A percentile compares a stretch with the other conserved stretches of the same genome.
phyloP scores from a whole-genome alignment of 2,888 invertebrate genomes.

The Aplocera efformata region DNA sequence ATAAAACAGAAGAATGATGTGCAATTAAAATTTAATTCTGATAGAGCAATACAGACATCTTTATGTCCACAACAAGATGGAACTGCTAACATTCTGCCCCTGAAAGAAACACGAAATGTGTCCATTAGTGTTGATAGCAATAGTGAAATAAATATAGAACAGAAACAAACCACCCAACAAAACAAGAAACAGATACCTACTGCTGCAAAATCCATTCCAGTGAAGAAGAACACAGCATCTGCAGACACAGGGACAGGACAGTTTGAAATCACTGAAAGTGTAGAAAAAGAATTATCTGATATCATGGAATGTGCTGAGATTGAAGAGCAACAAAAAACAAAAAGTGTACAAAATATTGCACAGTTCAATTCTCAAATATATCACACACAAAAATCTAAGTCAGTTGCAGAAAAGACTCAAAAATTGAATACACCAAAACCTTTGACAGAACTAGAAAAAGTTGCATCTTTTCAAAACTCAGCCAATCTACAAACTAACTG shows the following conservation, averaged over 20 bases:
- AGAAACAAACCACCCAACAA: constrained; percentile 21
- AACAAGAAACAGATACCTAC: constrained; percentile 6
- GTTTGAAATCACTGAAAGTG: constrained; percentile 65
- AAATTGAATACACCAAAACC: background rate
- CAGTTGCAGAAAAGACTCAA: constrained; percentile 6
- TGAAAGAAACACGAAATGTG: constrained; percentile 32
- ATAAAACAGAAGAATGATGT: constrained; percentile 62
- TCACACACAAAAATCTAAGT: constrained; percentile 3
- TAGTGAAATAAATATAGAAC: constrained; percentile 20
- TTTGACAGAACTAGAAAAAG: background rate
- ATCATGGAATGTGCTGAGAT: constrained; percentile 49
- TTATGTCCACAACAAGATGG: constrained; percentile 31
- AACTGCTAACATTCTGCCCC: constrained; percentile 22
- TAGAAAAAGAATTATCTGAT: constrained; percentile 61
- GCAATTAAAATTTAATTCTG: constrained; percentile 55
- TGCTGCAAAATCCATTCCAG: constrained; percentile 18
- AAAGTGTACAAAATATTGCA: constrained; percentile 12
- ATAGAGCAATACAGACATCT: constrained; percentile 60
- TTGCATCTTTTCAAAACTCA: constrained; percentile 7
- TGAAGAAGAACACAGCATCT: constrained; percentile 59
- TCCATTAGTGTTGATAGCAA: constrained; percentile 33
- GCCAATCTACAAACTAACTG: background rate
- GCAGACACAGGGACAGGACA: constrained; percentile 60
- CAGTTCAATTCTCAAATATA: constrained; percentile 10
- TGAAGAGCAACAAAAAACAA: constrained; percentile 19